phyloP scores from a whole-genome alignment of 1,140 invertebrate genomes.

The Rhopalosiphum maidis region DNA sequence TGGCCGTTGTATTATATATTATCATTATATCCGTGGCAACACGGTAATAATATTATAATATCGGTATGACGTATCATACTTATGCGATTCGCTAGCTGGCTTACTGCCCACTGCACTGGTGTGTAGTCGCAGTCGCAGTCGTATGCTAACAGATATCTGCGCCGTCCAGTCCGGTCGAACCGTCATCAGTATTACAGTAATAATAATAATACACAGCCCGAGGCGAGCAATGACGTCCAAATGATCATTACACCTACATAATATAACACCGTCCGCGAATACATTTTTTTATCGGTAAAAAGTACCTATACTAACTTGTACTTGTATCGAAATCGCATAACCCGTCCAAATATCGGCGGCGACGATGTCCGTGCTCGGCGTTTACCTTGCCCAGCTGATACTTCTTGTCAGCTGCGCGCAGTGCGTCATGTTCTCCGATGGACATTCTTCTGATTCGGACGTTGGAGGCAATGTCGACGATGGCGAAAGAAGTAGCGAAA shows the following conservation, averaged over 20 bases:
- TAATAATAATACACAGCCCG: neutral
- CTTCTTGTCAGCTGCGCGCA: neutral
- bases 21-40: neutral
- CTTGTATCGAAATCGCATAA: neutral
- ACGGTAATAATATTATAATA: neutral
- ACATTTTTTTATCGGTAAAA: neutral
- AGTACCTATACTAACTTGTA: no score
- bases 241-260: neutral
- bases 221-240: no score
- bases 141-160: neutral
- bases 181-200: neutral
- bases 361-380: no score
- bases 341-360: neutral
- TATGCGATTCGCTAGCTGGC: neutral
- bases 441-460: no score
- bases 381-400: neutral
- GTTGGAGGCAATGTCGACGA: neutral
- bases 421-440: slow-evolving; percentile 14
- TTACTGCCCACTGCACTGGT: neutral
- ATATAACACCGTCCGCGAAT: neutral
- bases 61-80: neutral
- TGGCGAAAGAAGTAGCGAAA: neutral
- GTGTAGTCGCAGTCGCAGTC: neutral
- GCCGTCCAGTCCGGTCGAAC: no score
- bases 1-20: neutral